Percentiles rank a stretch among this genome's conserved stretches.
Evolutionary conservation across 1,140 invertebrate species (phyloP).

Genomic region (Nasonia longicornis): DNA sequence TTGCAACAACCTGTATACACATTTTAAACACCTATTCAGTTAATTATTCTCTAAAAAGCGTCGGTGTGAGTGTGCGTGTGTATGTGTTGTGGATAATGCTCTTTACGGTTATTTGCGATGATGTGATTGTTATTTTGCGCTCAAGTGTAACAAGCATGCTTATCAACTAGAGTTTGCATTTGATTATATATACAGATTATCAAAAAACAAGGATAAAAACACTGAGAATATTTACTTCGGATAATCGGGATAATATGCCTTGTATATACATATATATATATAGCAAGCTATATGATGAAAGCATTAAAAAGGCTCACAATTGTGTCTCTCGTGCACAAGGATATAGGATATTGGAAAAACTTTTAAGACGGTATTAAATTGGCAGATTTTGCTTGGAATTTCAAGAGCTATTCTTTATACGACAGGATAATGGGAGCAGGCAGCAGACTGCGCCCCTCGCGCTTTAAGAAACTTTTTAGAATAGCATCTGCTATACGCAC

Average conservation of each 20-base stretch:
- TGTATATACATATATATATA: neutral
- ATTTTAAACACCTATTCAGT: neutral
- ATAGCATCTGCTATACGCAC: neutral
- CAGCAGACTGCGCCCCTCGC: neutral
- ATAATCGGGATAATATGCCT: constrained; percentile 1
- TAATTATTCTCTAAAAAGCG: neutral
- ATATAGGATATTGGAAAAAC: constrained; percentile 21
- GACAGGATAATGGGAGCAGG: neutral
- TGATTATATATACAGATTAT: neutral
- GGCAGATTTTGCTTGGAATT: constrained; percentile 13
- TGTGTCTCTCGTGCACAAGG: constrained; percentile 17
- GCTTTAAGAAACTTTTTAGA: neutral
- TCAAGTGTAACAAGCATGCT: constrained; percentile 13
- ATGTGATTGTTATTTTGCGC: neutral
- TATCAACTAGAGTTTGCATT: constrained; percentile 1
- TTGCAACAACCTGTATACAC: neutral
- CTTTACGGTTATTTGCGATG: neutral
- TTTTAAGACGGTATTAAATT: constrained; percentile 19
- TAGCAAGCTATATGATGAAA: neutral
- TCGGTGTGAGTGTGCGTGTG: too few species aligned
- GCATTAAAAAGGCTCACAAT: constrained; percentile 7
- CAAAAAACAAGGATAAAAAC: constrained; percentile 9
- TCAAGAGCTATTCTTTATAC: neutral
- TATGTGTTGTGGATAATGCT: neutral
- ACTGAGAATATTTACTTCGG: neutral